Percentiles rank a stretch among this genome's conserved stretches.
Conservation (phyloP, 2,797 vertebrate species). For the Sphenopsis melanotis region DNA sequence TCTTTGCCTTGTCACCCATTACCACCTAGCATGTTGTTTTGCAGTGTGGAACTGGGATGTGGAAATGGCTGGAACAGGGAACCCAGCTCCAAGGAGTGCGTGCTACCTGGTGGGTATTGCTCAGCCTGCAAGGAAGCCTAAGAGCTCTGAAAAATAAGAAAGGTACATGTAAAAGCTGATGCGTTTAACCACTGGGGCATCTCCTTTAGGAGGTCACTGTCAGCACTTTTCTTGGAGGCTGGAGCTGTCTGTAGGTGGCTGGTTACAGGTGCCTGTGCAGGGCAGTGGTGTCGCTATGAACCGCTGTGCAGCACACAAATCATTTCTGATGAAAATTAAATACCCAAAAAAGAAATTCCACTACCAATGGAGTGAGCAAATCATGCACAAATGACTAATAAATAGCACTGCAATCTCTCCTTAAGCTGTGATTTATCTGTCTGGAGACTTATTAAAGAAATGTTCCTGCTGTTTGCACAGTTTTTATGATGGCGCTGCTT, state of each 20-base stretch:
- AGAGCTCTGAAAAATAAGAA: not conserved
- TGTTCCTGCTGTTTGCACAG: slow-evolving; percentile 14
- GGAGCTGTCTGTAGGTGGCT: not conserved
- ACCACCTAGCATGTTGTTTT: not conserved
- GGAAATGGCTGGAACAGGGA: not conserved
- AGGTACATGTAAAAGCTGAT: not conserved
- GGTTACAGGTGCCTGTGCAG: not conserved
- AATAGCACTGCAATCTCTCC: slow-evolving; percentile 5
- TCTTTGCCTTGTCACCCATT: not conserved
- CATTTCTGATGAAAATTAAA: slow-evolving; percentile 46
- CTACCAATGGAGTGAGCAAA: slow-evolving; percentile 41
- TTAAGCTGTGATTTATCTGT: slow-evolving; percentile 56
- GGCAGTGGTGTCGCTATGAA: not conserved
- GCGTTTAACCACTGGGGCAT: not conserved
- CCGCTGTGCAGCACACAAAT: slow-evolving; percentile 19
- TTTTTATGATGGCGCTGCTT: slow-evolving; percentile 6
- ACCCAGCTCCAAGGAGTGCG: not conserved
- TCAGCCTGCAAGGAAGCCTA: not conserved
- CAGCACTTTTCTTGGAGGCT: not conserved
- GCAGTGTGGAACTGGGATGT: not conserved
- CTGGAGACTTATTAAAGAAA: slow-evolving; percentile 51
- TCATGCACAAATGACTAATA: slow-evolving; percentile 60
- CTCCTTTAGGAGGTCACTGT: not conserved
- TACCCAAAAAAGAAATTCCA: slow-evolving; percentile 42
- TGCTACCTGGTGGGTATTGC: not conserved